Conservation (phyloP, 2,888 invertebrate genomes). For the Nomada lathburiana region DNA sequence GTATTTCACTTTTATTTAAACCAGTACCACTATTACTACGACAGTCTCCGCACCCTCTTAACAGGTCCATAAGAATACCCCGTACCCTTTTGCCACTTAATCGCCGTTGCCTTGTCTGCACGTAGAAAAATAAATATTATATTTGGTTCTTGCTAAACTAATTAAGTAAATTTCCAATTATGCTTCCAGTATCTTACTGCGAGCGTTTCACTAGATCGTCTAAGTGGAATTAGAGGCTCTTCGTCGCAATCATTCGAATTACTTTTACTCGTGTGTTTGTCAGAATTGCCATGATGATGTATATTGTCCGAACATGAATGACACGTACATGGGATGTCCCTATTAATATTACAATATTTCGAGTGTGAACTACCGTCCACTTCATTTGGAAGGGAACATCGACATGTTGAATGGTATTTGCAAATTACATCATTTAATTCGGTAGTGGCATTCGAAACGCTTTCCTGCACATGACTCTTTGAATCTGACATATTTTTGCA, state of each 20-base stretch:
- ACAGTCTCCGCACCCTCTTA: slow-evolving; percentile 80
- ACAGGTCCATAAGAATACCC: slow-evolving; percentile 78
- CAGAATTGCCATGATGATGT: slow-evolving; percentile 33
- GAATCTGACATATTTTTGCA: slow-evolving; percentile 37
- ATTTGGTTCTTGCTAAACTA: not conserved
- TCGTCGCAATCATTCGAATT: slow-evolving; percentile 67
- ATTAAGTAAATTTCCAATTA: slow-evolving; percentile 11
- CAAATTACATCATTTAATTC: slow-evolving; percentile 39
- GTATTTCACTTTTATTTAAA: slow-evolving; percentile 34
- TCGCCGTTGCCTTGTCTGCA: slow-evolving; percentile 76
- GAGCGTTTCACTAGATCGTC: slow-evolving; percentile 62
- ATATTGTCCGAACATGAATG: slow-evolving; percentile 30
- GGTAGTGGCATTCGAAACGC: slow-evolving; percentile 2
- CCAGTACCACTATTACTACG: slow-evolving; percentile 63
- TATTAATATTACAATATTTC: slow-evolving; percentile 63
- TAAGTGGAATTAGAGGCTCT: slow-evolving; percentile 68
- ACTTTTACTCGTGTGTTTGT: slow-evolving; percentile 49
- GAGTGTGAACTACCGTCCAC: slow-evolving; percentile 59
- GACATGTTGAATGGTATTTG: slow-evolving; percentile 53
- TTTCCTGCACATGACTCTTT: slow-evolving; percentile 52
- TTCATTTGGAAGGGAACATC: slow-evolving; percentile 44
- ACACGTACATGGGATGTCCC: slow-evolving; percentile 59
- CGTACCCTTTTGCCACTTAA: slow-evolving; percentile 79
- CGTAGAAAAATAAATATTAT: slow-evolving; percentile 20
- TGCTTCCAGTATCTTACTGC: slow-evolving; percentile 70